Evolutionary conservation across 2,113 vertebrate genomes (phyloP).

Genomic region (Mesocricetus auratus): DNA sequence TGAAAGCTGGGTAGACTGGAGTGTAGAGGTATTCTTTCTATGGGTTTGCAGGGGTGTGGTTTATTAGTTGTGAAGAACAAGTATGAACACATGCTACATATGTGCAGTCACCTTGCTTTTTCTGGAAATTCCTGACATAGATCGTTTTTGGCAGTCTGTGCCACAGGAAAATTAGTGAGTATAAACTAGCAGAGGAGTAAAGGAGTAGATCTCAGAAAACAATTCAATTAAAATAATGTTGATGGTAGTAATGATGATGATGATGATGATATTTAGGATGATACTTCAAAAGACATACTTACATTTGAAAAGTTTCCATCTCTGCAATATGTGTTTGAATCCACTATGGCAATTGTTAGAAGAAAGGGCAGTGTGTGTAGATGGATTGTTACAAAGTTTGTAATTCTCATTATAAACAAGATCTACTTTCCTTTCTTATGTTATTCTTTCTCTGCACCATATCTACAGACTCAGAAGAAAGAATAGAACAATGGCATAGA

Average conservation of each 20-base stretch:
- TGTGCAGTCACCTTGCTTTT: neutral
- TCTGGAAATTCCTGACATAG: neutral
- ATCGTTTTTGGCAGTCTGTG: neutral
- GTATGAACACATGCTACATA: neutral
- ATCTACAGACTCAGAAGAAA: neutral
- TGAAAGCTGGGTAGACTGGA: neutral
- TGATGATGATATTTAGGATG: neutral
- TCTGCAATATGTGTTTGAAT: neutral
- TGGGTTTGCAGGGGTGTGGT: neutral
- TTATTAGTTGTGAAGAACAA: neutral
- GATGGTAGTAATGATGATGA: neutral
- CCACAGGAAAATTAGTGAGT: neutral
- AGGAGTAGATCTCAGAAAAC: neutral
- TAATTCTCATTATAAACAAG: neutral
- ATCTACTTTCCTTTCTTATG: neutral
- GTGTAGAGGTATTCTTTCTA: neutral
- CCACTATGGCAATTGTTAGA: neutral
- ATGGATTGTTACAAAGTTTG: neutral
- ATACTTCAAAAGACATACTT: neutral
- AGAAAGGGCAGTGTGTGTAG: neutral
- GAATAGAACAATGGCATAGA: neutral
- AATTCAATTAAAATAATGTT: neutral
- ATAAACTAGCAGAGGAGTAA: neutral
- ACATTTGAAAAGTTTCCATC: neutral
- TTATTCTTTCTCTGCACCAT: neutral